phyloP scores from a whole-genome alignment of 1,140 invertebrate species.

The Cydia pomonella region DNA sequence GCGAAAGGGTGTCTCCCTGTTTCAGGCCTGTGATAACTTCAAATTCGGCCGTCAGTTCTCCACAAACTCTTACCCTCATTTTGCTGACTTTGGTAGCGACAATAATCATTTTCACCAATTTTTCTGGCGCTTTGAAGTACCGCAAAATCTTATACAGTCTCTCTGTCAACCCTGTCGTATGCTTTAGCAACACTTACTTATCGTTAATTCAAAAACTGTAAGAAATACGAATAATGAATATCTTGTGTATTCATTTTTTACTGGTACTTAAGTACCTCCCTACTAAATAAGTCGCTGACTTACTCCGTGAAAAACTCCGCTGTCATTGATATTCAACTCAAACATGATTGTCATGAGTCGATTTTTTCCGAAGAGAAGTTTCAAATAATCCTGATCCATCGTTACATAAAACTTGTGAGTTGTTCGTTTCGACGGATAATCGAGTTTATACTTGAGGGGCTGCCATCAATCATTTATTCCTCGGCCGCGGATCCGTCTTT shows the following conservation, averaged over 20 bases:
- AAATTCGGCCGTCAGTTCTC: no score
- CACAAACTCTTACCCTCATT: no score
- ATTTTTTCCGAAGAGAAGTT: constrained; percentile 68
- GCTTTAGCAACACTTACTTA: not conserved
- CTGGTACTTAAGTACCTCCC: not conserved
- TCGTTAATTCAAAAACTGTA: no score
- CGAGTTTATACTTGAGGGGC: constrained; percentile 78
- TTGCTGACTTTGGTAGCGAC: no score
- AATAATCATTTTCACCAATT: no score
- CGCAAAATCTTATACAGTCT: no score
- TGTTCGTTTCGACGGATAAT: constrained; percentile 79
- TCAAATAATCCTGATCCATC: constrained; percentile 77
- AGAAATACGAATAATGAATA: no score
- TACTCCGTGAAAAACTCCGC: constrained; percentile 37
- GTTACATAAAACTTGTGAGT: constrained; percentile 80
- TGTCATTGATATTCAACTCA: constrained; percentile 72
- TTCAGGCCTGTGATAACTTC: no score
- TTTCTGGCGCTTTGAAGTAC: no score
- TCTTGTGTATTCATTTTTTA: no score
- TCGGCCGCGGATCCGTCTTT: constrained; percentile 54
- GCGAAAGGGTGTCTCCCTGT: no score
- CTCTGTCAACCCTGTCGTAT: no score
- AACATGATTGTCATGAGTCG: constrained; percentile 76
- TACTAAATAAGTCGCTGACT: not conserved
- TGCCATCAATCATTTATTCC: constrained; percentile 79